phyloP scores from a whole-genome alignment of 2,888 invertebrate genomes.

The Ophion ellenae region DNA sequence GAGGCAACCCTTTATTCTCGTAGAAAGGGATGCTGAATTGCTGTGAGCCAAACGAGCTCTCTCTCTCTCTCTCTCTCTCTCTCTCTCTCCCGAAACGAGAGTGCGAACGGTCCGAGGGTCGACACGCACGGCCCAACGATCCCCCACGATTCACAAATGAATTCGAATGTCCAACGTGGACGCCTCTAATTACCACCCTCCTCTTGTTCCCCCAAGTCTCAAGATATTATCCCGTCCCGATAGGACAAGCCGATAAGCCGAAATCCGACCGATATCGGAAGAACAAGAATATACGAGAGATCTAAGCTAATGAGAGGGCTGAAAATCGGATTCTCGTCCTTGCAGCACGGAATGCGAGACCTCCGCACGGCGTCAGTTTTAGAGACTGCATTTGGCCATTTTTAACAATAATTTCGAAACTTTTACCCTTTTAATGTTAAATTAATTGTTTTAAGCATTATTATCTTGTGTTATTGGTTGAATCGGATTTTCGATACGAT shows the following conservation, averaged over 20 bases:
- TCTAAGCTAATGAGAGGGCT: constrained; percentile 77
- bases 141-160: constrained; percentile 76
- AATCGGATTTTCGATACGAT: too few species aligned
- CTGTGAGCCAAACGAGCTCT: constrained; percentile 51
- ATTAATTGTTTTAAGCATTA: neutral
- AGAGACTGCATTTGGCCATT: neutral
- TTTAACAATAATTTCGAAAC: neutral
- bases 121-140: constrained; percentile 49
- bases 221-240: constrained; percentile 60
- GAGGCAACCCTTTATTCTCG: constrained; percentile 45
- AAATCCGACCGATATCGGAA: constrained; percentile 67
- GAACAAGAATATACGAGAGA: constrained; percentile 75
- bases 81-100: constrained; percentile 42
- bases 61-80: constrained; percentile 53
- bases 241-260: constrained; percentile 65
- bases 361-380: neutral
- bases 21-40: constrained; percentile 65
- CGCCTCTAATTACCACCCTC: constrained; percentile 78
- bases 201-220: constrained; percentile 30
- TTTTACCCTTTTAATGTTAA: neutral
- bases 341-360: neutral
- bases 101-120: constrained; percentile 65
- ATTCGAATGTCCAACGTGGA: constrained; percentile 80
- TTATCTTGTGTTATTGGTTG: too few species aligned
- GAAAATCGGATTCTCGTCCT: constrained; percentile 50